These are phyloP conservation scores for Lepisosteus osseus DNA, from an alignment of 2,113 vertebrate species.

Conservation along the genomic window DNA sequence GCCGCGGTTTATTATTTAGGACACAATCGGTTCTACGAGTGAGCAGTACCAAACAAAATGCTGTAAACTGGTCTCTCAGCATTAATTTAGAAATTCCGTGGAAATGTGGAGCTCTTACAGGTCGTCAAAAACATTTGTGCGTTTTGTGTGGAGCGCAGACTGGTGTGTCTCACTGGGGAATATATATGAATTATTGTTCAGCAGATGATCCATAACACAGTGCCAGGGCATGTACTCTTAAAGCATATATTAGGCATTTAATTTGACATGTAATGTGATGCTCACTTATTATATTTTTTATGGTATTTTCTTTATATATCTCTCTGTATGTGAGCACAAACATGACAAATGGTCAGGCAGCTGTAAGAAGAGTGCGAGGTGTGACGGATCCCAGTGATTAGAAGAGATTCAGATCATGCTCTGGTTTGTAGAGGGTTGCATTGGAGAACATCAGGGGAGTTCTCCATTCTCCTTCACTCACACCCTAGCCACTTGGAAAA, in stretches of 20 bases:
- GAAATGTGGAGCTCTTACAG: conserved; percentile 60
- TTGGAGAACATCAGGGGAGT: neutral
- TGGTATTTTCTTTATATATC: conserved; percentile 23
- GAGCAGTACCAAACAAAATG: conserved; percentile 57
- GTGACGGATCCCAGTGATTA: conserved; percentile 36
- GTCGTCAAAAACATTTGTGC: conserved; percentile 59
- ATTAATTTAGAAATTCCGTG: conserved; percentile 66
- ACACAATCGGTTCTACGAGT: conserved; percentile 67
- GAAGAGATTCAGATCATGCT: conserved; percentile 18
- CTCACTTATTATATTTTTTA: conserved; percentile 48
- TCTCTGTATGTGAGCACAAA: conserved; percentile 31
- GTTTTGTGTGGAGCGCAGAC: conserved; percentile 53
- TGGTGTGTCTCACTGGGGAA: conserved; percentile 49
- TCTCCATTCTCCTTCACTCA: neutral
- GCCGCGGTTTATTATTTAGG: conserved; percentile 74
- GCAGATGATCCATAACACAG: conserved; percentile 48
- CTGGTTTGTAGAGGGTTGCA: neutral
- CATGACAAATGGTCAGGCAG: conserved; percentile 41
- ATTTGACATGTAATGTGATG: conserved; percentile 51
- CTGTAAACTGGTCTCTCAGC: conserved; percentile 57
- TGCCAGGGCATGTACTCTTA: conserved; percentile 40
- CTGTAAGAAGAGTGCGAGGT: conserved; percentile 12
- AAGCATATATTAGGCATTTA: conserved; percentile 49
- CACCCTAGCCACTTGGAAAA: neutral
- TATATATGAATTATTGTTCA: conserved; percentile 48